Evolutionary conservation across 2,113 vertebrate species (phyloP).

Genomic region (Marcusenius ussheri): DNA sequence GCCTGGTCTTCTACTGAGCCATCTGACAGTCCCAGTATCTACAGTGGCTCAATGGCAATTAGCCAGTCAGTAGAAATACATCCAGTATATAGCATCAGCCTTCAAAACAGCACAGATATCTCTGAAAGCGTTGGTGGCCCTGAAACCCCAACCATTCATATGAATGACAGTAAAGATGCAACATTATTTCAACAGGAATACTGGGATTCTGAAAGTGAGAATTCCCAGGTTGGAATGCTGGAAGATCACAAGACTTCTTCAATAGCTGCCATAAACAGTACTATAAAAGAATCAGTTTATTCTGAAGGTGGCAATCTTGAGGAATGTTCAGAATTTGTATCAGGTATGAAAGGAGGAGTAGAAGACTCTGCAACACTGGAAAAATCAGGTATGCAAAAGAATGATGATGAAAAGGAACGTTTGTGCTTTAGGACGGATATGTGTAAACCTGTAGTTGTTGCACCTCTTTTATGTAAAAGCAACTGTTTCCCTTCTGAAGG

Average conservation of each 20-base stretch:
- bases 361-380: not conserved
- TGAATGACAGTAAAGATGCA: slow-evolving; percentile 32
- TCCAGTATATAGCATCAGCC: slow-evolving; percentile 31
- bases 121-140: slow-evolving; percentile 30
- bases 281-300: not conserved
- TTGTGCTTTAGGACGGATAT: not conserved
- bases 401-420: not conserved
- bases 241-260: slow-evolving; percentile 1
- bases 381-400: not conserved
- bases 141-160: slow-evolving; percentile 29
- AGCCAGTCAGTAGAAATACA: slow-evolving; percentile 38
- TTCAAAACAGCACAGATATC: slow-evolving; percentile 35
- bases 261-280: not conserved
- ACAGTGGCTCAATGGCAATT: slow-evolving; percentile 43
- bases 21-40: slow-evolving; percentile 49
- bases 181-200: slow-evolving; percentile 31
- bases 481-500: not conserved
- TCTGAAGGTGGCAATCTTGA: not conserved
- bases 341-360: not conserved
- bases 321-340: not conserved
- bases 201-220: slow-evolving; percentile 16
- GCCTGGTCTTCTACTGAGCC: slow-evolving; percentile 68
- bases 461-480: not conserved
- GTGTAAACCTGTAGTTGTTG: not conserved
- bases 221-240: not conserved